phyloP scores from a whole-genome alignment of 2,888 invertebrate species.

The Seira ritae region DNA sequence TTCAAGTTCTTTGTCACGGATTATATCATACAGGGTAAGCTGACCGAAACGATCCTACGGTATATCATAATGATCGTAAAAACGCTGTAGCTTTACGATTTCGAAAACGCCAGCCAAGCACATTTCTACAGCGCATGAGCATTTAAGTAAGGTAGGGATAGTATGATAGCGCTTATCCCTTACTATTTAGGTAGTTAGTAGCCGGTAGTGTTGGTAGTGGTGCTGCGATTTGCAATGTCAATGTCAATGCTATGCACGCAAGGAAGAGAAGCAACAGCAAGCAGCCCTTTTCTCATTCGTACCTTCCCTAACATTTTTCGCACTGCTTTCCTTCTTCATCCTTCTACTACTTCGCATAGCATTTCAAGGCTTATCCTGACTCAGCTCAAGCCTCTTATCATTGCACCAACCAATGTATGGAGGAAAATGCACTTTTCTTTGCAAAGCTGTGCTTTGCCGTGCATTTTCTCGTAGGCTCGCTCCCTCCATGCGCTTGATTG shows the following conservation, averaged over 20 bases:
- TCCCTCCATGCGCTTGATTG: background rate
- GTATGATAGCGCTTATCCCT: too few relatives aligned
- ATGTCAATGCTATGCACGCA: constrained; percentile 48
- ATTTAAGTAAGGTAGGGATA: too few relatives aligned
- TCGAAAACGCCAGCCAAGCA: too few relatives aligned
- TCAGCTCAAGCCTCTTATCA: constrained; percentile 30
- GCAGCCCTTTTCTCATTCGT: constrained; percentile 12
- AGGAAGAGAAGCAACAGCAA: too few relatives aligned
- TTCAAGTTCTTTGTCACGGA: constrained; percentile 72
- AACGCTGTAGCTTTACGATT: too few relatives aligned
- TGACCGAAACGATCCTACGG: constrained; percentile 64
- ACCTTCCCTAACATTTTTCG: constrained; percentile 27
- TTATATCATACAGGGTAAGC: constrained; percentile 69
- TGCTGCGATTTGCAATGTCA: constrained; percentile 45
- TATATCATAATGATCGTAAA: too few relatives aligned
- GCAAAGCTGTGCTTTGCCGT: background rate
- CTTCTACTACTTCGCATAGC: too few relatives aligned
- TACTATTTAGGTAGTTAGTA: too few relatives aligned
- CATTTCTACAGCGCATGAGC: too few relatives aligned
- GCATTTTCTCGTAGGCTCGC: constrained; percentile 21
- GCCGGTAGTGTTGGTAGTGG: background rate
- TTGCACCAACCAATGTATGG: too few relatives aligned
- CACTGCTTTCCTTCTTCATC: constrained; percentile 29
- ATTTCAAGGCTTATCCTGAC: too few relatives aligned
- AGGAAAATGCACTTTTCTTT: too few relatives aligned